Base-by-base conservation (phyloP, 2,113 vertebrate genomes). In the Heloderma charlesbogerti region DNA sequence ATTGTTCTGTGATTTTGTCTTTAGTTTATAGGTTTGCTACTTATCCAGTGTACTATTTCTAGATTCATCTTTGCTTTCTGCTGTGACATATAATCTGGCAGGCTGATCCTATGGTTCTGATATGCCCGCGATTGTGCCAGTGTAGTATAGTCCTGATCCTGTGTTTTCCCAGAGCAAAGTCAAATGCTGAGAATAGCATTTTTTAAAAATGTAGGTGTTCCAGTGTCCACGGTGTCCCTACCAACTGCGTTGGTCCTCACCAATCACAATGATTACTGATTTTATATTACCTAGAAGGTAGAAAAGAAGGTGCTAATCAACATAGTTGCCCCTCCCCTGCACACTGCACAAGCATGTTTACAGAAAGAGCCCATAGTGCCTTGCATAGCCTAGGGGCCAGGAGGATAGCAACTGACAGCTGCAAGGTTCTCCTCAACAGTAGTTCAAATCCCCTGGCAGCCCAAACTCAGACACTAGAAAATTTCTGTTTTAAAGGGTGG, bases 11-110 rank as follows among this genome's bases (percentile, higher is more conserved):
- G 27, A 60, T 66, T 12, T 80, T n/a, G 0, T 91, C 92, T 93
- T 43, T 20, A 48, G 9, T 93, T 90, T 91, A 29, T 88, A 75
- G 84, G 7, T 22, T 75, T 63, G 18, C 83, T 84, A 57, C 48
- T 45, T 88, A 79, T 22, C 2, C 25, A 67, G 9, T 31, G 6
- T 85, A 85, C 13, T 34, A 16, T 34, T 34, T 85, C 43, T 48
- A 54, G 20, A 37, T 43, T 74, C 37, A 43, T 2, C 9, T 3
- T 57, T 82, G 37, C 37, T 67, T 84, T 60, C 31, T 86, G 4
- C 72, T 75, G 20, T 34, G 12, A 57, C 16, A 37, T 31, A 6
- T 16, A 22, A 43, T 45, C 40, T 63, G 40, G 66, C 66, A 54
- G 63, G 3, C 8, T 67, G 75, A 29, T 88, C 4, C n/a, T 69